phyloP scores from a whole-genome alignment of 2,888 invertebrate species.

The Chymomyza amoena region DNA sequence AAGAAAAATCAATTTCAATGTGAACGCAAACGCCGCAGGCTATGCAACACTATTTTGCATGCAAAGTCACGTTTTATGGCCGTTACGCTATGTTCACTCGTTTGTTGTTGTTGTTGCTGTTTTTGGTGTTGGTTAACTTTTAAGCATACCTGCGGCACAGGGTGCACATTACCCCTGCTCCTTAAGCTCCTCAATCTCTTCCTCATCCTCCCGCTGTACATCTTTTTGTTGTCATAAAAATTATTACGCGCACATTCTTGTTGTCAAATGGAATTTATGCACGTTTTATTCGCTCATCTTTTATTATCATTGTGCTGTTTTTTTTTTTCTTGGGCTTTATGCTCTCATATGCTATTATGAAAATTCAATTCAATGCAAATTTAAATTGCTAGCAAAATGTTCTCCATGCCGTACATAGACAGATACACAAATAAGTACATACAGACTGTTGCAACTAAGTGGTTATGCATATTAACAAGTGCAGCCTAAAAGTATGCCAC shows the following conservation, averaged over 20 bases:
- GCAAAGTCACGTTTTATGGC: slow-evolving; percentile 76
- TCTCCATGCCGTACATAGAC: slow-evolving; percentile 15
- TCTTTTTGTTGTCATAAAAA: slow-evolving; percentile 52
- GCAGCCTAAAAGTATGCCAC: slow-evolving; percentile 56
- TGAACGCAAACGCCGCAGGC: slow-evolving; percentile 34
- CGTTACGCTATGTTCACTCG: slow-evolving; percentile 49
- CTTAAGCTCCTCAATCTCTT: neutral
- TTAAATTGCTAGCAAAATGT: slow-evolving; percentile 51
- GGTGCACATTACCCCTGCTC: neutral
- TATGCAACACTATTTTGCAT: slow-evolving; percentile 68
- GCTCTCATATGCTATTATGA: slow-evolving; percentile 50
- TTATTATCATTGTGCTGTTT: neutral
- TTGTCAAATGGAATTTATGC: slow-evolving; percentile 68
- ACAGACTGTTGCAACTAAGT: neutral
- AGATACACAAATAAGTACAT: slow-evolving; percentile 8
- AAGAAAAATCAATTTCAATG: slow-evolving; percentile 61
- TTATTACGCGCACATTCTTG: slow-evolving; percentile 63
- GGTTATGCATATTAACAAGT: slow-evolving; percentile 47
- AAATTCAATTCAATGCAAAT: slow-evolving; percentile 70
- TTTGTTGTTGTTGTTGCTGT: slow-evolving; percentile 14
- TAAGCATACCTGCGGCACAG: slow-evolving; percentile 63
- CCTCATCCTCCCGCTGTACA: too few species aligned
- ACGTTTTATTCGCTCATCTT: slow-evolving; percentile 54
- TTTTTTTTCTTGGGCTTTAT: neutral
- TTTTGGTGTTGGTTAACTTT: slow-evolving; percentile 56